These are phyloP conservation scores for Melanostigma gelatinosum DNA, from an alignment of 2,113 vertebrate genomes.

Conservation along the genomic window DNA sequence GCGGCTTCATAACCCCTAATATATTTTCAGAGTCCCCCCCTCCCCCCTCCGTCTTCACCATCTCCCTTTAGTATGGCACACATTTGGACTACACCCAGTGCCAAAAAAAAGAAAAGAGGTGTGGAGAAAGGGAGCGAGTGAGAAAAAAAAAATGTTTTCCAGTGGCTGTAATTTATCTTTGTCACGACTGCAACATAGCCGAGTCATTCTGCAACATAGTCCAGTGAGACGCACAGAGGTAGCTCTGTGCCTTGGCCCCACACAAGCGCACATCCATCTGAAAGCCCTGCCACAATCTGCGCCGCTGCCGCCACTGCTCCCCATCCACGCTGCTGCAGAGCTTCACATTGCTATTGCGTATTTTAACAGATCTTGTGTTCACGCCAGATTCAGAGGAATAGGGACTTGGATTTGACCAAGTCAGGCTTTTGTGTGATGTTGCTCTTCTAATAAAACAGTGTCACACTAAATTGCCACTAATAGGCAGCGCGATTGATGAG, in stretches of 20 bases:
- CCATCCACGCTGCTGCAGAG: constrained; percentile 39
- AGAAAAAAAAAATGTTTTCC: constrained; percentile 79
- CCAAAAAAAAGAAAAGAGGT: constrained; percentile 38
- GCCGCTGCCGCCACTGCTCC: constrained; percentile 49
- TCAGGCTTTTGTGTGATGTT: constrained; percentile 57
- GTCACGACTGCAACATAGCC: constrained; percentile 81
- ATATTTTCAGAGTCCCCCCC: constrained; percentile 61
- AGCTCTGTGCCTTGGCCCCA: constrained; percentile 80
- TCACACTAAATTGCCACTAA: constrained; percentile 45
- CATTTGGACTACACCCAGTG: constrained; percentile 66
- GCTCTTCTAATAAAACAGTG: constrained; percentile 43
- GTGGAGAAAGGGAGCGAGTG: constrained; percentile 41
- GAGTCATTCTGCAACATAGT: constrained; percentile 81
- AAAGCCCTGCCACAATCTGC: constrained; percentile 71
- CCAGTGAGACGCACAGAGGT: constrained; percentile 82
- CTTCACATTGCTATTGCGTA: constrained; percentile 53
- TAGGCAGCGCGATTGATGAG: constrained; percentile 16
- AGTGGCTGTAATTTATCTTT: constrained; percentile 85
- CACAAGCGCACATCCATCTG: constrained; percentile 79
- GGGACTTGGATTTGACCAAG: constrained; percentile 43
- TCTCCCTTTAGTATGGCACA: constrained; percentile 69
- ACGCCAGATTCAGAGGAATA: constrained; percentile 62
- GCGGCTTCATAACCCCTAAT: constrained; percentile 50
- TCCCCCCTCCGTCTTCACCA: constrained; percentile 5
- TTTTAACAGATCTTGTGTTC: constrained; percentile 77